Evolutionary conservation across 2,797 vertebrate species (phyloP), one percentile per base, ranked within the genome.

Genomic region (Coracias cyanogaster): DNA sequence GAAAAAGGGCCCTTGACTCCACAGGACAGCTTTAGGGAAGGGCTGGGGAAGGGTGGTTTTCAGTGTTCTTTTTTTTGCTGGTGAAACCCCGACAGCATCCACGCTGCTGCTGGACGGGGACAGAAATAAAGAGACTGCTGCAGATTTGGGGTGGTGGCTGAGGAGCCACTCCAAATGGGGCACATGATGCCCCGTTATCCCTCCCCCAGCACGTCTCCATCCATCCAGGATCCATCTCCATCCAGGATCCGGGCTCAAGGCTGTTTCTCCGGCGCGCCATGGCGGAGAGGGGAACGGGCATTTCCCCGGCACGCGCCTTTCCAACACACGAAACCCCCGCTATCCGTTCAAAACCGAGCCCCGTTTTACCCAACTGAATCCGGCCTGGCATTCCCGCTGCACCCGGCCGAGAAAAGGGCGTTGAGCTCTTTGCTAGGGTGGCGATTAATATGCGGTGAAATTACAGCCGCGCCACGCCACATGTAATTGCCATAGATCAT

Each of bases 361-460:
- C 83, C 3, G 7, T 84, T 93, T 94, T 90, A 81, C 72, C 51
- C 89, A 21, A 1, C 8, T 93, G 82, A 96, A 92, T 71, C 77
- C 31, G 88, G 60, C 90, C 58, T 77, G 66, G 70, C 83, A 57
- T 93, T 92, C 51, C 29, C 82, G 90, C 93, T 79, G 83, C 91
- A 84, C 91, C 94, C 96, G 96, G 94, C 83, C 16, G 83, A 92
- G 95, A 89, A 82, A 94, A 96, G 96, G 96, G 81, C 96, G 81
- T 96, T 97, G 95, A 96, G 97, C 95, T 97, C 87, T 96, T 90
- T 90, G 92, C 96, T 96, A 37, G 93, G 96, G 94, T 91, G 93
- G 94, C 96, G 97, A 97, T 98, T 98, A 98, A 98, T 95, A 96
- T 73, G 94, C 92, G 95, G 84, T 95, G 90, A 98, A 98, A 98